phyloP scores from a whole-genome alignment of 2,797 vertebrate species.

The Anabas testudineus region DNA sequence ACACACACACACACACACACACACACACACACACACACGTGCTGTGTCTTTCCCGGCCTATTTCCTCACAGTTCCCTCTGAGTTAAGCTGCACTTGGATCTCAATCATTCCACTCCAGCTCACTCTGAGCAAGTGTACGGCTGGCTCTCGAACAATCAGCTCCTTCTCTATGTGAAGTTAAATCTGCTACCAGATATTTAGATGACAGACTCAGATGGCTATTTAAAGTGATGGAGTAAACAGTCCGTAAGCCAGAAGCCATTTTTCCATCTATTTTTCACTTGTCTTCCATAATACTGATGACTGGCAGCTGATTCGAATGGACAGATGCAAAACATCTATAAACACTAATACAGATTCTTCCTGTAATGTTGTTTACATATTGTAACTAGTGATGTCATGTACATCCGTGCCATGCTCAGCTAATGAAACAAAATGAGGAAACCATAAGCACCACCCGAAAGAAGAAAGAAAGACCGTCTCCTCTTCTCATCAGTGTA shows the following conservation, averaged over 20 bases:
- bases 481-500: background rate
- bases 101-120: conserved; percentile 30
- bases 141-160: conserved; percentile 48
- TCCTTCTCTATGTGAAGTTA: conserved; percentile 44
- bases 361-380: background rate
- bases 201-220: conserved; percentile 47
- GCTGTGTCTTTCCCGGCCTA: conserved; percentile 9
- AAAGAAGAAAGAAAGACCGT: background rate
- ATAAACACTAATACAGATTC: background rate
- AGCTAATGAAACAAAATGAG: conserved; percentile 1
- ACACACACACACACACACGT: conserved; percentile 2
- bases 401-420: background rate
- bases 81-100: conserved; percentile 45
- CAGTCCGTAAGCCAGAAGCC: conserved; percentile 23
- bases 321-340: conserved; percentile 4
- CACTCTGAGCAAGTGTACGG: conserved; percentile 33
- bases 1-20: conserved; percentile 9
- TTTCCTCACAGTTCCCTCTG: conserved; percentile 25
- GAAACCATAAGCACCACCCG: background rate
- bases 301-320: conserved; percentile 45
- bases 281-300: conserved; percentile 59
- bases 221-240: conserved; percentile 63
- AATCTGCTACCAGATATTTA: conserved; percentile 51
- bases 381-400: background rate
- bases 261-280: conserved; percentile 40